phyloP scores from a whole-genome alignment of 2,113 vertebrate species.

The Cervus canadensis region DNA sequence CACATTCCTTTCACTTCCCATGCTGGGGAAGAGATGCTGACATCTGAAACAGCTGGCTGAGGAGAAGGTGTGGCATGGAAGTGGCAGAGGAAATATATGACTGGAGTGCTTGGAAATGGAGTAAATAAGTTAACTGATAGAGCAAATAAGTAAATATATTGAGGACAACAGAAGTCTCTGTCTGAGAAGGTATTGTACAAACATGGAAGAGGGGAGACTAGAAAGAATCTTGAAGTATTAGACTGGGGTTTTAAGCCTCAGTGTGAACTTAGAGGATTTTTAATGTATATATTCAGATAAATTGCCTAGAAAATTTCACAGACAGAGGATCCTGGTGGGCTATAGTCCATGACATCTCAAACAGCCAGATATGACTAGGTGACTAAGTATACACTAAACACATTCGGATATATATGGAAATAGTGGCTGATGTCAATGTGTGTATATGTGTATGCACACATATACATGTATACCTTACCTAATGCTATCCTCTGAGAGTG shows the following conservation, averaged over 20 bases:
- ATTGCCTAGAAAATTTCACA: not conserved
- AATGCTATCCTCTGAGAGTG: not conserved
- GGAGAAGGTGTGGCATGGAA: not conserved
- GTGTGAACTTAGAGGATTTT: not conserved
- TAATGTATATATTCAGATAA: not conserved
- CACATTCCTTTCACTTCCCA: not conserved
- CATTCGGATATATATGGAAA: not conserved
- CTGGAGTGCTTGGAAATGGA: not conserved
- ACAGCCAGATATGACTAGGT: not conserved
- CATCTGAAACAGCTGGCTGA: not conserved
- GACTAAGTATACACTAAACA: not conserved
- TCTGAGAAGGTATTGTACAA: not conserved
- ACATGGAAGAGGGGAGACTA: not conserved
- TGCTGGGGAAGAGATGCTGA: not conserved
- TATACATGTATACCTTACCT: not conserved
- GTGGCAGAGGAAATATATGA: not conserved
- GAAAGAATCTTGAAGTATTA: not conserved
- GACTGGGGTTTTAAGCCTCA: not conserved
- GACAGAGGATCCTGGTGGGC: not conserved
- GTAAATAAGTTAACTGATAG: not conserved
- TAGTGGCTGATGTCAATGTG: not conserved
- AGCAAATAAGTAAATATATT: not conserved
- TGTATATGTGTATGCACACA: not conserved
- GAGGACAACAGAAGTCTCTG: not conserved
- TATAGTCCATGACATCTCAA: not conserved